These are phyloP conservation scores for Graptemys geographica DNA, from an alignment of 2,797 vertebrate genomes.

Conservation along the genomic window DNA sequence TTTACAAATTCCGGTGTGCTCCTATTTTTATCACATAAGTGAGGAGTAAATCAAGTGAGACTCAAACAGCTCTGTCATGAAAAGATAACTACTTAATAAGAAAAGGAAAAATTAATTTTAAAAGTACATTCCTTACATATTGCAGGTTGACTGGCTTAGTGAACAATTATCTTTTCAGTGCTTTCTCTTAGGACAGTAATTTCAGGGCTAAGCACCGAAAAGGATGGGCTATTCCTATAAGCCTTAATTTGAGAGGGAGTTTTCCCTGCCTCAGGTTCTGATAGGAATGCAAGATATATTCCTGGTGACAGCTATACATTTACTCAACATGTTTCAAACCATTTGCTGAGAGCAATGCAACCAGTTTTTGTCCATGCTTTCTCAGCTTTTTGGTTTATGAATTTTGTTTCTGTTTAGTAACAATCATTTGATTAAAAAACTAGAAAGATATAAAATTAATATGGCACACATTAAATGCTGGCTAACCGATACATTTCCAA, in stretches of 20 bases:
- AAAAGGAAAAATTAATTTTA: constrained; percentile 73
- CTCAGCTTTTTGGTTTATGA: constrained; percentile 37
- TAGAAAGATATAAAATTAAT: background rate
- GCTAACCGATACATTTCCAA: background rate
- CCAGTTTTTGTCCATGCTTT: constrained; percentile 22
- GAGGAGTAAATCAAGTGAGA: constrained; percentile 61
- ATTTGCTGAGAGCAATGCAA: constrained; percentile 50
- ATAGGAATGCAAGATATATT: constrained; percentile 75
- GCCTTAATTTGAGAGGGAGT: constrained; percentile 71
- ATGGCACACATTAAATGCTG: background rate
- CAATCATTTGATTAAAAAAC: background rate
- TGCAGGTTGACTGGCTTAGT: constrained; percentile 63
- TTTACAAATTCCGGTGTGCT: constrained; percentile 59
- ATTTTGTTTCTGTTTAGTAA: constrained; percentile 46
- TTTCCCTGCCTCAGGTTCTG: constrained; percentile 76
- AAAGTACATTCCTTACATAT: constrained; percentile 77
- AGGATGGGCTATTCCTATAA: constrained; percentile 67
- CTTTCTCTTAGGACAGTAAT: constrained; percentile 74
- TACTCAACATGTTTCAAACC: constrained; percentile 65
- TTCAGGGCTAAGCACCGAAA: constrained; percentile 71
- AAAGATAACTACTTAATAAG: constrained; percentile 73
- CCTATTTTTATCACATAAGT: constrained; percentile 62
- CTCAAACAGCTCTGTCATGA: constrained; percentile 60
- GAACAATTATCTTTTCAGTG: constrained; percentile 79
- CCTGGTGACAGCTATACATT: constrained; percentile 68